phyloP scores from a whole-genome alignment of 2,113 vertebrate species.

The Vicugna pacos region DNA sequence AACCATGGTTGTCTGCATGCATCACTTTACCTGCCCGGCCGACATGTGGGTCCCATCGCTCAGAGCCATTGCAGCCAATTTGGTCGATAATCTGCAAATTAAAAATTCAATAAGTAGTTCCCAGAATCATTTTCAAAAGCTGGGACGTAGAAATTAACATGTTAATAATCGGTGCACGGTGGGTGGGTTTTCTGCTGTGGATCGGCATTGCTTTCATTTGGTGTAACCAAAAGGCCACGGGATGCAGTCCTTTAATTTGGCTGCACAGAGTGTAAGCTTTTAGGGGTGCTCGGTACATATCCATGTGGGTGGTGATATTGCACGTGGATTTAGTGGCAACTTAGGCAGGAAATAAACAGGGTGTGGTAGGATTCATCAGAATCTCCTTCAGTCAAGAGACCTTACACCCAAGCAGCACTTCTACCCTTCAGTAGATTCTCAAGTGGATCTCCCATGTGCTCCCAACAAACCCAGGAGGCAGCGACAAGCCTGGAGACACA shows the following conservation, averaged over 20 bases:
- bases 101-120: conserved; percentile 88
- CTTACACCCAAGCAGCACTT: not conserved
- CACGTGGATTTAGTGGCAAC: conserved; percentile 71
- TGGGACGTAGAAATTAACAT: conserved; percentile 75
- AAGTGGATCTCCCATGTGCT: not conserved
- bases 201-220: conserved; percentile 68
- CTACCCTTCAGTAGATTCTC: not conserved
- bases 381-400: conserved; percentile 47
- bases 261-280: conserved; percentile 9
- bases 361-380: not conserved
- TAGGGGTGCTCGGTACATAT: conserved; percentile 58
- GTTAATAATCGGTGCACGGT: conserved; percentile 73
- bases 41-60: conserved; percentile 82
- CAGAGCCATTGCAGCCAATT: conserved; percentile 85
- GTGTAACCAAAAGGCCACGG: conserved; percentile 62
- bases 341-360: conserved; percentile 68
- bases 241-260: conserved; percentile 73
- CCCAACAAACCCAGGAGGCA: not conserved
- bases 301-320: conserved; percentile 33
- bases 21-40: conserved; percentile 80
- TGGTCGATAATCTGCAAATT: conserved; percentile 89
- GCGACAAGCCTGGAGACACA: not conserved
- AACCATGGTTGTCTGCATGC: not conserved
- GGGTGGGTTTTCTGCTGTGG: conserved; percentile 62
- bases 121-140: conserved; percentile 78